These are phyloP conservation scores for Dinocampus coccinellae DNA, from an alignment of 2,888 invertebrate genomes.

Conservation along the genomic window DNA sequence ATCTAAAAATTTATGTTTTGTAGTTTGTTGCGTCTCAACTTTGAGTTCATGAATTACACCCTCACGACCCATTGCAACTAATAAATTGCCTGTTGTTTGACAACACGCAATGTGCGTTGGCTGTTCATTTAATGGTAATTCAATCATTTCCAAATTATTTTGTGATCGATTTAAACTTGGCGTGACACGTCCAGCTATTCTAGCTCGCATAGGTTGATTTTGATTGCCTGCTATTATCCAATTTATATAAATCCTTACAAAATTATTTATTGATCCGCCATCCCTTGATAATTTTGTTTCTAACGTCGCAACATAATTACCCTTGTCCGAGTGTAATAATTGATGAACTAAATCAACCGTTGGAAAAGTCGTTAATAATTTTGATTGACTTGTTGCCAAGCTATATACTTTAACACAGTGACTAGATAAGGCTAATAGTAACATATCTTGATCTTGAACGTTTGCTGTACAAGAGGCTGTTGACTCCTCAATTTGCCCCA, in stretches of 20 bases:
- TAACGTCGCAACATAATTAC: slow-evolving; percentile 78
- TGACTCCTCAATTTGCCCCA: slow-evolving; percentile 77
- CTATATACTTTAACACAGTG: slow-evolving; percentile 75
- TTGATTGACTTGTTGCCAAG: slow-evolving; percentile 65
- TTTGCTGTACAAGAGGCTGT: slow-evolving; percentile 76
- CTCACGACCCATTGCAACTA: slow-evolving; percentile 69
- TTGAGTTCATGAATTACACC: slow-evolving; percentile 75
- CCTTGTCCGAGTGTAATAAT: slow-evolving; percentile 77
- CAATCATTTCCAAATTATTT: slow-evolving; percentile 80
- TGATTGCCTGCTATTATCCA: slow-evolving; percentile 74
- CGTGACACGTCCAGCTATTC: slow-evolving; percentile 82
- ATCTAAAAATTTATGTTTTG: slow-evolving; percentile 78
- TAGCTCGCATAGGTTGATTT: slow-evolving; percentile 74
- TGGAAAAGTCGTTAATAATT: slow-evolving; percentile 75
- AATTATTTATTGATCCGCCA: slow-evolving; percentile 65
- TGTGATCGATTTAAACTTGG: slow-evolving; percentile 77
- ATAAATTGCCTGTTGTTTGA: slow-evolving; percentile 71
- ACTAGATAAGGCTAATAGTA: slow-evolving; percentile 75
- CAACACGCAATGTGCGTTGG: slow-evolving; percentile 77
- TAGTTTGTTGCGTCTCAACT: slow-evolving; percentile 77
- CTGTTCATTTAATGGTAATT: slow-evolving; percentile 76
- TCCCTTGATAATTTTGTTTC: slow-evolving; percentile 72
- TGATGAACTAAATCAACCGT: slow-evolving; percentile 81
- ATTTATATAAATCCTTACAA: slow-evolving; percentile 81
- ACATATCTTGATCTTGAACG: slow-evolving; percentile 68